Evolutionary conservation across 2,888 invertebrate genomes (phyloP), one percentile per base, ranked within the genome.

Genomic region (Nowickia ferox): DNA sequence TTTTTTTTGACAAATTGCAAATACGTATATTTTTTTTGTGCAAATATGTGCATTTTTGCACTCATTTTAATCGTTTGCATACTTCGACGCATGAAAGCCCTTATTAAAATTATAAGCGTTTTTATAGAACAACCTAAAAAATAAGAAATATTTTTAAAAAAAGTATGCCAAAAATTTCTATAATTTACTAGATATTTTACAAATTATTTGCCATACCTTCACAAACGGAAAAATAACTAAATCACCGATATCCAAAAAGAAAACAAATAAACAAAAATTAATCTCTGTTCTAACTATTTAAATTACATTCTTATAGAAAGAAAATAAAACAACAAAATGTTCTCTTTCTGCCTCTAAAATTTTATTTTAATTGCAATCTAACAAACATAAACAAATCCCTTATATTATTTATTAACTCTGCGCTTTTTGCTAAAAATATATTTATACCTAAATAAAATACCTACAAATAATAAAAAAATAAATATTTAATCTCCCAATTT

Each of bases 401-500:
- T 19, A 30, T 68, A 55, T 55, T 59, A 48, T 55, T 42, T 30
- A 30, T 30, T 72, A 44, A 57, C 40, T 75, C 75, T 76, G 65
- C 19, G 59, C 76, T 84, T 55, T 74, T 51, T 74, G 65, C 51
- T 59, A 72, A 76, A 69, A 17, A 66, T 44, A 76, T 75, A 69
- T 68, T 61, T 61, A 80, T 46, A 71, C 13, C 51, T 42, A 75
- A 74, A 65, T 30, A 48, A 66, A 66, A 59, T 44, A 68, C 11
- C 10, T 55, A 51, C 22, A 72, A 46, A 55, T 69, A 69, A 65
- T n/a, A 48, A 63, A 66, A 79, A 42, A 19, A 40, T 42, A 65
- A 81, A 48, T 81, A 85, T 85, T 68, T 85, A 81, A 81, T 81
- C 81, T 51, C 63, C 66, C 84, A 19, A 71, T 81, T 80, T 71